Conservation (phyloP, 2,113 vertebrate species). For the Pangasianodon gigas region DNA sequence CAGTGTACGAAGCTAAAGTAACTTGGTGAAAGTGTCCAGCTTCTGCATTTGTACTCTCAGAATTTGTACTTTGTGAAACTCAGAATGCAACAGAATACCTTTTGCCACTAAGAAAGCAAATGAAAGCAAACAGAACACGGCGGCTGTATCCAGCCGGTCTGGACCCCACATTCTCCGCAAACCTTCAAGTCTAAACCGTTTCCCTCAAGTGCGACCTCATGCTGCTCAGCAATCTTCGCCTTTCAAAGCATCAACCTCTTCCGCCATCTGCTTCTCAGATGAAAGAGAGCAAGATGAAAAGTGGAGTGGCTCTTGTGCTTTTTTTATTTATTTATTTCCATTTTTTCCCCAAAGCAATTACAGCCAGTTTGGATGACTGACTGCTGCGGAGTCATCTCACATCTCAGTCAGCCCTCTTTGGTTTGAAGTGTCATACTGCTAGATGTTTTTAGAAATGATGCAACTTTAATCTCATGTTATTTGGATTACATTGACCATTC, state of each 20-base stretch:
- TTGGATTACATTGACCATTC: conserved; percentile 41
- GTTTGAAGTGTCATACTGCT: conserved; percentile 34
- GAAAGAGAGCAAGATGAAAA: conserved; percentile 46
- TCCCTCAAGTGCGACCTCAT: conserved; percentile 38
- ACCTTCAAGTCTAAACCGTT: conserved; percentile 38
- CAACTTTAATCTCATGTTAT: conserved; percentile 38
- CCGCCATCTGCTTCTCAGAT: conserved; percentile 51
- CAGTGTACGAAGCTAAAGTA: background rate
- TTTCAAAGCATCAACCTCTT: conserved; percentile 50
- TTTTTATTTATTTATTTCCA: conserved; percentile 19
- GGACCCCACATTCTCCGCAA: conserved; percentile 11
- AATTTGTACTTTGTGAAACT: background rate
- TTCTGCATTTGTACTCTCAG: background rate
- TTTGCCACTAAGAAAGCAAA: conserved; percentile 26
- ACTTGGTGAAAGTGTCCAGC: background rate
- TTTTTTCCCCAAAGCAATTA: conserved; percentile 35
- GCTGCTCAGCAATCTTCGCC: conserved; percentile 41
- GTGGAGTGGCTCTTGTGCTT: conserved; percentile 36
- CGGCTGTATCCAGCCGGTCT: background rate
- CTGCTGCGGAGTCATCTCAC: conserved; percentile 7
- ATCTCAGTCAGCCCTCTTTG: background rate
- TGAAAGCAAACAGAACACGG: conserved; percentile 32
- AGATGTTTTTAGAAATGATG: conserved; percentile 43
- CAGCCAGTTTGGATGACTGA: conserved; percentile 35
- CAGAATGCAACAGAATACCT: background rate